Conservation (phyloP, 2,797 vertebrate genomes). For the Urophycis tenuis region DNA sequence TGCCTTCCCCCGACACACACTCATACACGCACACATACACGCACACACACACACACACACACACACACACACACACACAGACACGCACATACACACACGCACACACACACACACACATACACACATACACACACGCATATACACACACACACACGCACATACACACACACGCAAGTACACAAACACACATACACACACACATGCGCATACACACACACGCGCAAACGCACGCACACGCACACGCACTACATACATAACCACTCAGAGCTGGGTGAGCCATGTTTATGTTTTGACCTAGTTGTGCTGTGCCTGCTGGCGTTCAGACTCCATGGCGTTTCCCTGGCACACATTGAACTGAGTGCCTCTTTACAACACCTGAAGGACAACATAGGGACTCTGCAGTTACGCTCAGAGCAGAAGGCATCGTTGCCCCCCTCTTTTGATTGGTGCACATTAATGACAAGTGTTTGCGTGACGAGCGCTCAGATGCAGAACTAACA, state of each 20-base stretch:
- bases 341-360: neutral
- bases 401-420: neutral
- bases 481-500: neutral
- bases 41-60: no score
- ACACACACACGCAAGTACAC: neutral
- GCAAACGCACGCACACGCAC: no score
- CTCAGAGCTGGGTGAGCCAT: neutral
- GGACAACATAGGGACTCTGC: neutral
- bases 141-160: neutral
- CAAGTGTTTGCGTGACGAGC: neutral
- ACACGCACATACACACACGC: neutral
- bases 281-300: neutral
- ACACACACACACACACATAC: neutral
- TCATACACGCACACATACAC: no score
- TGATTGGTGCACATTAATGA: neutral
- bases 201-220: no score
- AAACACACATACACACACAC: neutral
- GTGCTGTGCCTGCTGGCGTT: neutral
- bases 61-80: no score
- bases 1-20: neutral
- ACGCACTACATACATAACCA: constrained; percentile 8
- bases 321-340: neutral
- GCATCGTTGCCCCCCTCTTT: neutral
- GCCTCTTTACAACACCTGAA: neutral
- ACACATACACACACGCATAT: neutral